Base-by-base conservation (phyloP, 2,113 vertebrate genomes). In the Nyctibius bracteatus region DNA sequence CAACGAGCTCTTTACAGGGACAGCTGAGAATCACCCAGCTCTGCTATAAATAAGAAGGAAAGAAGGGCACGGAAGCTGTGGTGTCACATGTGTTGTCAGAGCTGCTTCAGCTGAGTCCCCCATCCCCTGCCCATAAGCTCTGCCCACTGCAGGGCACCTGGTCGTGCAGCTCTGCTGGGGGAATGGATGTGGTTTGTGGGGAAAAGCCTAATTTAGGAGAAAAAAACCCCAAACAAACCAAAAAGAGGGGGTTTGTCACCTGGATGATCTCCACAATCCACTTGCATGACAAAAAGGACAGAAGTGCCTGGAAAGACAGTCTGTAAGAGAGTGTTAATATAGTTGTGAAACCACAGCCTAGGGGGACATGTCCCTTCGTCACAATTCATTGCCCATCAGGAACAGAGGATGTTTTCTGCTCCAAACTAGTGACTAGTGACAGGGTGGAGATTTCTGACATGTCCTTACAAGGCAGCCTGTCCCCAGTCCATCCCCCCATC, bases 261-360 rank as follows among this genome's bases (percentile, higher is more conserved):
- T 77, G 31, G 24, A 10, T 37, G 51, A 71, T 78, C 65, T 74
- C 46, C 3, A 7, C 25, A 66, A 57, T 43, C 30, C 35, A 17
- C 80, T 61, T 77, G 43, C 71, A 37, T 17, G 46, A 58, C 28
- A 61, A 62, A 65, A 61, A 52, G 51, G 30, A 15, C 44, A 81
- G 63, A 65, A 91, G 31, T 24, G 70, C 49, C 2, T 67, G 75
- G 66, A 65, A 54, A 72, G 79, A 61, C 1, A 0, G 19, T 70
- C 35, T 68, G 85, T 75, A 39, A 31, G 44, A 23, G 9, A 16
- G 44, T 57, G 43, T 72, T 87, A 35, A 59, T 35, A 1, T 0
- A 52, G 39, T 27, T 88, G 92, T 82, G 88, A 93, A 95, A 74
- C 8, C 74, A 52, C 81, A 96, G 89, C 93, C 89, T 33, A 18